Conservation (phyloP, 2,797 vertebrate species). For the Paramormyrops hopkinsi region DNA sequence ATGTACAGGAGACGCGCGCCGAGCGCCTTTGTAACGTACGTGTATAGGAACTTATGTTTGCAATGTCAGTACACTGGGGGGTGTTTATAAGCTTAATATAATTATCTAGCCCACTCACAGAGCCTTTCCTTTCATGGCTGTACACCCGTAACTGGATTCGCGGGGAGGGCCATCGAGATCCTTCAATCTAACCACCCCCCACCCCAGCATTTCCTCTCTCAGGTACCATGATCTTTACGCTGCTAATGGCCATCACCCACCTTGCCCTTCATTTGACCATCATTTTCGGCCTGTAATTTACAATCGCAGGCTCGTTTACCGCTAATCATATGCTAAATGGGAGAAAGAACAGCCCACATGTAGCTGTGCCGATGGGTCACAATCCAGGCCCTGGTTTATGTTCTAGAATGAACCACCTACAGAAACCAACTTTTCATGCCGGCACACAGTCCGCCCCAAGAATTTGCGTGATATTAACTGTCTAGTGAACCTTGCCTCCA, state of each 20-base stretch:
- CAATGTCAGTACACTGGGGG: background rate
- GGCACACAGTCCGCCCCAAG: background rate
- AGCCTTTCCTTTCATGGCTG: background rate
- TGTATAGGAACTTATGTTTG: background rate
- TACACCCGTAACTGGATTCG: background rate
- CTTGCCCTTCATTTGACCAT: conserved; percentile 1
- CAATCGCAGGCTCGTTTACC: background rate
- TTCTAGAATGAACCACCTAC: background rate
- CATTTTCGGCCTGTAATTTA: background rate
- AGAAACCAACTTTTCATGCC: background rate
- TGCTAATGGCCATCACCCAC: background rate
- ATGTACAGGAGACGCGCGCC: background rate
- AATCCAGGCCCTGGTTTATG: background rate
- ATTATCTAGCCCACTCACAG: background rate
- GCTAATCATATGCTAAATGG: background rate
- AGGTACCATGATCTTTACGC: background rate
- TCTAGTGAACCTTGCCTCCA: background rate
- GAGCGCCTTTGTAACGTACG: background rate
- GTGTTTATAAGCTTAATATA: background rate
- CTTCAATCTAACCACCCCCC: background rate
- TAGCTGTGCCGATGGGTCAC: background rate
- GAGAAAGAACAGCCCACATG: too few species aligned
- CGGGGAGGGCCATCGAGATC: too few species aligned
- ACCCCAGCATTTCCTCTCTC: background rate
- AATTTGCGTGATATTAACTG: background rate